A percentile compares a stretch with the other conserved stretches of the same genome.
Evolutionary conservation across 2,888 invertebrate species (phyloP).

Genomic region (Euclidia mi): DNA sequence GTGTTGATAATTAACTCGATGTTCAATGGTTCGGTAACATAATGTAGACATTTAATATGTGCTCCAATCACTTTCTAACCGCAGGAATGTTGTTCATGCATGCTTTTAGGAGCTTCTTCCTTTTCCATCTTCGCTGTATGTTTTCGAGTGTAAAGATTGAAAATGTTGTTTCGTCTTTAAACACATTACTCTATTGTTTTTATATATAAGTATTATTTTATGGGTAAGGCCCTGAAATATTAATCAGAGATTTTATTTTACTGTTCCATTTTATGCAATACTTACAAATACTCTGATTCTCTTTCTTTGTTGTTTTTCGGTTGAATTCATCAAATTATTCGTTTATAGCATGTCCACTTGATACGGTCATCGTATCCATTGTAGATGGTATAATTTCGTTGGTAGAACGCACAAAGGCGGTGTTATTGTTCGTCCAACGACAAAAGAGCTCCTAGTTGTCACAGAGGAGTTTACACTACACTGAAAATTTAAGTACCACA

Average conservation of each 20-base stretch:
- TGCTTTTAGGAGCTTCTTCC: constrained; percentile 1
- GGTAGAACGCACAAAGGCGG: constrained; percentile 73
- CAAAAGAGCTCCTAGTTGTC: constrained; percentile 81
- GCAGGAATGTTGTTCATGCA: constrained; percentile 27
- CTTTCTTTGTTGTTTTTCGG: neutral
- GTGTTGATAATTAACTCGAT: constrained; percentile 72
- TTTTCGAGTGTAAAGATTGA: too few species aligned
- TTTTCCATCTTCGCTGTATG: neutral
- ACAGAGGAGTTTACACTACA: constrained; percentile 87
- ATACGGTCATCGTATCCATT: constrained; percentile 73
- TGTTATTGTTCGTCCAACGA: constrained; percentile 77
- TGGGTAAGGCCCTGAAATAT: too few species aligned
- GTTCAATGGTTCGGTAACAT: constrained; percentile 68
- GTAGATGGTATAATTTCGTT: constrained; percentile 68
- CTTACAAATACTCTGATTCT: too few species aligned
- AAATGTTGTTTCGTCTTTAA: too few species aligned
- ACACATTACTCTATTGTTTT: too few species aligned
- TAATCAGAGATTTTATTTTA: too few species aligned
- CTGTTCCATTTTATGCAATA: too few species aligned
- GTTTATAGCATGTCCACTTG: constrained; percentile 68
- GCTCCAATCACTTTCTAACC: constrained; percentile 46
- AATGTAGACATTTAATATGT: constrained; percentile 50
- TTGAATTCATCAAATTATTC: constrained; percentile 9
- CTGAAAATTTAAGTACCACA: constrained; percentile 86
- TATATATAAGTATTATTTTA: too few species aligned